phyloP scores from a whole-genome alignment of 2,888 invertebrate genomes.

The Mamestra brassicae region DNA sequence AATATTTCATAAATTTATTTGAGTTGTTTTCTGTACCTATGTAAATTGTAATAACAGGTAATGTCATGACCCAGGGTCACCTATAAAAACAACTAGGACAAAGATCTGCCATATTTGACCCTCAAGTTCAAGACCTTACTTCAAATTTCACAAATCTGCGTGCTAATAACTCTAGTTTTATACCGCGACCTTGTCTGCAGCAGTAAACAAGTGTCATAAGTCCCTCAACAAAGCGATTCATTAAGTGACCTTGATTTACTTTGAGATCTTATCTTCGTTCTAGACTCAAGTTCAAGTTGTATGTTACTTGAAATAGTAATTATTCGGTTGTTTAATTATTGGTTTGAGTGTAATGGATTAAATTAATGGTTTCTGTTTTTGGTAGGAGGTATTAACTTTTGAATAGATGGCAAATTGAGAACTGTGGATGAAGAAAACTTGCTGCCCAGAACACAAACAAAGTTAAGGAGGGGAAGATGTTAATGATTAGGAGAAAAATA shows the following conservation, averaged over 20 bases:
- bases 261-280: slow-evolving; percentile 64
- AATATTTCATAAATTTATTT: too few species aligned
- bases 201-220: slow-evolving; percentile 37
- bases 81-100: slow-evolving; percentile 1
- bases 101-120: slow-evolving; percentile 13
- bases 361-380: background rate
- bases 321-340: slow-evolving; percentile 50
- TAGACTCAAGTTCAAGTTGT: slow-evolving; percentile 69
- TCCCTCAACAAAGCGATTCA: slow-evolving; percentile 56
- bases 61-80: too few species aligned
- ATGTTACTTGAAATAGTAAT: slow-evolving; percentile 45
- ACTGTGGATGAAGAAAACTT: too few species aligned
- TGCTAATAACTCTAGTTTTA: slow-evolving; percentile 34
- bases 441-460: too few species aligned
- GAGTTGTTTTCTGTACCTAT: too few species aligned
- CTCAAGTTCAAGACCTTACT: slow-evolving; percentile 33
- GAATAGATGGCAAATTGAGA: too few species aligned
- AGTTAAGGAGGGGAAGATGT: too few species aligned
- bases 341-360: slow-evolving; percentile 4
- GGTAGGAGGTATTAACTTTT: too few species aligned
- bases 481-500: too few species aligned
- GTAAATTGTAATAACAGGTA: too few species aligned
- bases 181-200: slow-evolving; percentile 37
- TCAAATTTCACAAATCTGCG: slow-evolving; percentile 35
- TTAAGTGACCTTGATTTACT: slow-evolving; percentile 57